Conservation (phyloP, 2,888 invertebrate genomes). For the Parapristionchus giblindavisi region DNA sequence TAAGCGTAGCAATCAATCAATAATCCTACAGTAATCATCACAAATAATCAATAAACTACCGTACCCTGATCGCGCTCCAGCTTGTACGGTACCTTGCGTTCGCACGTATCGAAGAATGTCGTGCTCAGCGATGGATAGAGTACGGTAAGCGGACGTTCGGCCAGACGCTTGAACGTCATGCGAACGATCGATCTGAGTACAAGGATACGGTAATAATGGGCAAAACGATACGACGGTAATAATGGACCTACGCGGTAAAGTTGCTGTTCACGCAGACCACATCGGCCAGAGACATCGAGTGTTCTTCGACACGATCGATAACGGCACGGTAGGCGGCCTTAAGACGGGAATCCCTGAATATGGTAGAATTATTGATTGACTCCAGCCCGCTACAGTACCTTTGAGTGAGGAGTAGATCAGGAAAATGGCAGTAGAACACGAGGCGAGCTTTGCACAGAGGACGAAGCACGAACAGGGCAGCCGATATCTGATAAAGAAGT, state of each 20-base stretch:
- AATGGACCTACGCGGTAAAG: conserved; percentile 78
- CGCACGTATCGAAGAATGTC: conserved; percentile 72
- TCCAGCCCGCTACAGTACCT: conserved; percentile 74
- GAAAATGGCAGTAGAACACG: conserved; percentile 97
- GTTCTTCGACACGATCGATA: conserved; percentile 89
- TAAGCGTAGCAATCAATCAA: conserved; percentile 38
- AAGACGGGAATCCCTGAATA: not conserved
- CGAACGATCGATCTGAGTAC: conserved; percentile 35
- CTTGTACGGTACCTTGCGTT: conserved; percentile 48
- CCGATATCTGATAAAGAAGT: conserved; percentile 78
- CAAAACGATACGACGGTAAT: not conserved
- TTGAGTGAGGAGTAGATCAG: conserved; percentile 87
- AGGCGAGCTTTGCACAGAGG: conserved; percentile 72
- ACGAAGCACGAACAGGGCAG: conserved; percentile 87
- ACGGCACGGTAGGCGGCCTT: conserved; percentile 81
- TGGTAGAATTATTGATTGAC: not conserved
- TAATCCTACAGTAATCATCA: not conserved
- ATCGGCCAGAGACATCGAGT: conserved; percentile 85
- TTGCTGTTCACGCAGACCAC: conserved; percentile 92
- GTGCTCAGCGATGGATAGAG: conserved; percentile 94
- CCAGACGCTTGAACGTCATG: conserved; percentile 24
- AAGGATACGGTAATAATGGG: not conserved
- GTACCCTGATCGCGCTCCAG: conserved; percentile 41
- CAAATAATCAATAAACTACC: not conserved
- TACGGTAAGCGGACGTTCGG: conserved; percentile 78